These are phyloP conservation scores for Trididemnum nubilum DNA, from an alignment of 23 tunicate species.

Conservation along the genomic window DNA sequence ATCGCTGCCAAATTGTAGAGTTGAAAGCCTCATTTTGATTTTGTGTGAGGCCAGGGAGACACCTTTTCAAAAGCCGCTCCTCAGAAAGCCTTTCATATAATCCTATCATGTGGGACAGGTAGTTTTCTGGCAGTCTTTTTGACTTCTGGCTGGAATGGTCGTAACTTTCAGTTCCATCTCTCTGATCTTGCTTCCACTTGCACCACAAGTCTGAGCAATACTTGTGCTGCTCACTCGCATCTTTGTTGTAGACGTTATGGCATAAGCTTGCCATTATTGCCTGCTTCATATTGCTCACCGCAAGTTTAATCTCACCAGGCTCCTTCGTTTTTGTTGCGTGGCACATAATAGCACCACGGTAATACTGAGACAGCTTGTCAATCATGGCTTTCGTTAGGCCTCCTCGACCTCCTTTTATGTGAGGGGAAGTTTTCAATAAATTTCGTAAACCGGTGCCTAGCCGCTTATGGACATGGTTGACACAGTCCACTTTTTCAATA, in stretches of 20 bases:
- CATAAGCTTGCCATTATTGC: not conserved
- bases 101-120: constrained; percentile 2
- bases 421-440: not conserved
- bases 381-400: constrained; percentile 12
- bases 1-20: not conserved
- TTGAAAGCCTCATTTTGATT: constrained; percentile 22
- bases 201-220: constrained; percentile 3
- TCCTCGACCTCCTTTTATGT: constrained; percentile 27
- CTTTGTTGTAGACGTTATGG: not conserved
- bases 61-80: not conserved
- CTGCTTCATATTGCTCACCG: not conserved
- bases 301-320: no score
- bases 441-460: constrained; percentile 24
- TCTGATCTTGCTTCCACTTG: not conserved
- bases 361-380: not conserved
- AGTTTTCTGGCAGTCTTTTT: not conserved
- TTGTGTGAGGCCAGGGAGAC: constrained; percentile 12
- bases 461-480: constrained; percentile 31
- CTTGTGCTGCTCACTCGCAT: constrained; percentile 22
- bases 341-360: not conserved
- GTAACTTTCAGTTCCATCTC: not conserved
- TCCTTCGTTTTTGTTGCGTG: no score
- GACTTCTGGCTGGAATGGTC: not conserved
- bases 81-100: not conserved
- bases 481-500: constrained; percentile 33